Percentiles rank a stretch among this genome's conserved stretches.
Evolutionary conservation across 2,113 vertebrate species (phyloP).

Genomic region (Crotophaga sulcirostris): DNA sequence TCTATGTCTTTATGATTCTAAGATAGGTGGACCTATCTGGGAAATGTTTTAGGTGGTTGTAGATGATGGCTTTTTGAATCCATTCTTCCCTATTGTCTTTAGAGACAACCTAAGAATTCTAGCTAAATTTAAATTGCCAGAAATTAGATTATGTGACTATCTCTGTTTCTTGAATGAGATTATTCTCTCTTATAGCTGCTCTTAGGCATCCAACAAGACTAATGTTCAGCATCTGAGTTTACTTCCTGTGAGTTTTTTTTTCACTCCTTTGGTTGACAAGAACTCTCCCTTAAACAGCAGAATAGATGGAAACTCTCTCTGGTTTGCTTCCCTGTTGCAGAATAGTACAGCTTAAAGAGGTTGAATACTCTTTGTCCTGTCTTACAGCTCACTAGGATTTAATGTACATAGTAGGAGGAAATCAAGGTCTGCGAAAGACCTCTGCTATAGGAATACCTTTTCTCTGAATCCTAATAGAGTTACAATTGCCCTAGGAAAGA

Average conservation of each 20-base stretch:
- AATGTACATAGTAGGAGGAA: neutral
- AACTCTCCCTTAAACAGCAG: neutral
- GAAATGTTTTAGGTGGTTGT: neutral
- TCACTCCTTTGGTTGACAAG: neutral
- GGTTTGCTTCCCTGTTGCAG: neutral
- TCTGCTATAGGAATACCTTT: neutral
- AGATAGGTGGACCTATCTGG: neutral
- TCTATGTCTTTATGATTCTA: neutral
- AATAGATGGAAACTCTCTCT: neutral
- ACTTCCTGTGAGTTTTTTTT: neutral
- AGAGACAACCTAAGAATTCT: neutral
- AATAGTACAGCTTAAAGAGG: neutral
- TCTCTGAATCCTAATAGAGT: neutral
- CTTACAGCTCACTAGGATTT: neutral
- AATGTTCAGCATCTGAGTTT: neutral
- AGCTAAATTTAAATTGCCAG: neutral
- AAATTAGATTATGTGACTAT: neutral
- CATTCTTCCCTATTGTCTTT: neutral
- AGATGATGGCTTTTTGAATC: neutral
- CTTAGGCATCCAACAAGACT: neutral
- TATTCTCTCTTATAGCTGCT: neutral
- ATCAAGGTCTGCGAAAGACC: neutral
- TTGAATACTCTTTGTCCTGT: neutral
- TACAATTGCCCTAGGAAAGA: neutral
- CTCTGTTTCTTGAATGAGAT: neutral